Base-by-base conservation (phyloP, 2,797 vertebrate genomes). In the Micrastur ruficollis region DNA sequence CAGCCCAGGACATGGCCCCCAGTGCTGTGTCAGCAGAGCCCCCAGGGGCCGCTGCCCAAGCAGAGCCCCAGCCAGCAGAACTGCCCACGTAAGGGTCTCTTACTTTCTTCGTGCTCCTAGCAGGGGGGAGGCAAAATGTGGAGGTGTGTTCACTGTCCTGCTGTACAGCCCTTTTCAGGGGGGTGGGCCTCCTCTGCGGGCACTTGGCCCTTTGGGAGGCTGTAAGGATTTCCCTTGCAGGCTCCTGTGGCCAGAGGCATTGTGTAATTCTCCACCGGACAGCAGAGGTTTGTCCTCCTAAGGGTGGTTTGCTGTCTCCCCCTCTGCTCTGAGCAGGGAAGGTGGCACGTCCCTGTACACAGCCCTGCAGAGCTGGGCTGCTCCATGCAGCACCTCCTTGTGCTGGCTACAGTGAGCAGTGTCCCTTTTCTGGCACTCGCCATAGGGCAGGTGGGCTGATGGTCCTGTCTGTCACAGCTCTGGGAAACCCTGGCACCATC, bases 21-120 rank as follows among this genome's bases (percentile, higher is more conserved):
- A 27, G 47, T 11, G 50, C 36, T 3, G n/a, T 18, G 25, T 22
- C 11, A 9, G n/a, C 72, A 11, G 95, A 93, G 46, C 88, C 29
- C 44, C 78, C 16, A 0, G 91, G 65, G 40, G 84, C 85, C 9
- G 59, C 80, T 16, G 81, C 89, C 50, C 49, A 86, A 0, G 61
- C 96, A 44, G 91, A 85, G 59, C 83, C 63, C 14, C 74, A 56
- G 23, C 86, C 93, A 18, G 26, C 78, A 25, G 72, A 68, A 17
- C 90, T 86, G 81, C 96, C 96, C 88, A 98, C 82, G 98, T 98
- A 97, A 97, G 98, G 55, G 14, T 89, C 72, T 68, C 34, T 70
- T 70, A 13, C 25, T 87, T 84, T 59, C 26, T 46, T 82, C 7
- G 0, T 59, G 53, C 27, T 67, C 14, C 22, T 50, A 23, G 8